phyloP scores from a whole-genome alignment of 1,140 invertebrate genomes.

The Trigoniulus corallinus region DNA sequence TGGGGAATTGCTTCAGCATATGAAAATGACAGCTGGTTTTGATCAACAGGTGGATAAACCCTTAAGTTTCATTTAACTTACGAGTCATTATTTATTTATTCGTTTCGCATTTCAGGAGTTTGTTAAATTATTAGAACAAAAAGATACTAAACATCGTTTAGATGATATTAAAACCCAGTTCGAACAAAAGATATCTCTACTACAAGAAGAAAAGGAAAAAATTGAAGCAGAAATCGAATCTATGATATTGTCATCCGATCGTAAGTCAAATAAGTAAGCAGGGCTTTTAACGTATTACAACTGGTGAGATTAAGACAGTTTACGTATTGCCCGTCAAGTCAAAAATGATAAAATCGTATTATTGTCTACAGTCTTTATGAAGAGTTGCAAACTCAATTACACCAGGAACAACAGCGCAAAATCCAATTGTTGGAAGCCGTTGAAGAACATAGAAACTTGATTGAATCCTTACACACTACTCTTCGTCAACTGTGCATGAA shows the following conservation, averaged over 20 bases:
- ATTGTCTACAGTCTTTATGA: background rate
- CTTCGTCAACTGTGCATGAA: background rate
- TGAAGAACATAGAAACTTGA: background rate
- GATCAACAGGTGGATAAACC: background rate
- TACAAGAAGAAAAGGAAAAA: background rate
- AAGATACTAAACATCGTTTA: background rate
- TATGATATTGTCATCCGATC: background rate
- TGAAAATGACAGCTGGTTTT: background rate
- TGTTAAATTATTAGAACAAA: background rate
- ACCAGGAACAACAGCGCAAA: background rate
- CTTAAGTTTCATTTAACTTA: background rate
- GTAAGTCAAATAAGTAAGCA: background rate
- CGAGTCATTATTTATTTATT: background rate
- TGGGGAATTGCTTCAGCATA: background rate
- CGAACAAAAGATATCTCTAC: background rate
- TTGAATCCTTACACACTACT: background rate
- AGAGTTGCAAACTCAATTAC: background rate
- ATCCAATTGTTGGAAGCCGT: background rate
- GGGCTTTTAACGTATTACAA: no score
- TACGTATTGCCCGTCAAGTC: background rate
- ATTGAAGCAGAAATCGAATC: background rate
- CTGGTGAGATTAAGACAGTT: no score
- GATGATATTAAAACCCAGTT: background rate
- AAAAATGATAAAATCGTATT: background rate
- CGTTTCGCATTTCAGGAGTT: background rate